Conservation (phyloP, 2,113 vertebrate species). For the Oncorhynchus mykiss region DNA sequence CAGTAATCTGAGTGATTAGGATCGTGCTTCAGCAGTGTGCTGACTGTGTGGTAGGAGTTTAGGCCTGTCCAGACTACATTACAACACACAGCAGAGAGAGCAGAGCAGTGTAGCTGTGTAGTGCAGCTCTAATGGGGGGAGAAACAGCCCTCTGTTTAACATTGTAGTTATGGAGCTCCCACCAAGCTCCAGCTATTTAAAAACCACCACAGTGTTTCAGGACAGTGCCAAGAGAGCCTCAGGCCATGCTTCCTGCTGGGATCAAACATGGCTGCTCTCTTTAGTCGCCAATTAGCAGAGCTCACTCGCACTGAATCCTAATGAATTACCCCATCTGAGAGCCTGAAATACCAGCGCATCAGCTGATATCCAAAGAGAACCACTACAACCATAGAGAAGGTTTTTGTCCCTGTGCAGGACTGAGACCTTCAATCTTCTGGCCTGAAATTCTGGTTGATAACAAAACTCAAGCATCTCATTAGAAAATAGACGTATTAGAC, state of each 20-base stretch:
- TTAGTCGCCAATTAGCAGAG: conserved; percentile 8
- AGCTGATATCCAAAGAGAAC: background rate
- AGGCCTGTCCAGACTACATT: background rate
- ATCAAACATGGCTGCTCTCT: conserved; percentile 34
- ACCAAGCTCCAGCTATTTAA: conserved; percentile 43
- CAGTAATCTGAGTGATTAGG: conserved; percentile 19
- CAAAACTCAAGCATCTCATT: background rate
- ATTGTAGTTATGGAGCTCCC: conserved; percentile 34
- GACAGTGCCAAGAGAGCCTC: conserved; percentile 34
- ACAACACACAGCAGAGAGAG: too few species aligned
- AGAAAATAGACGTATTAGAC: background rate
- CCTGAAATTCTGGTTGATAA: background rate
- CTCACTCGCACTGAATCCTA: background rate
- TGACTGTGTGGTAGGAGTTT: background rate
- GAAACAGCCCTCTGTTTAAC: conserved; percentile 36
- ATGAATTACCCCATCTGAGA: background rate
- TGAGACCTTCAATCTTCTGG: too few species aligned
- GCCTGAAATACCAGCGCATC: background rate
- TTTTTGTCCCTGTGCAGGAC: too few species aligned
- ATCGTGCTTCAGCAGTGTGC: conserved; percentile 14
- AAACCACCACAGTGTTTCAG: conserved; percentile 34
- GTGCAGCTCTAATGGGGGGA: conserved; percentile 38
- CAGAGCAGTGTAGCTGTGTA: conserved; percentile 12
- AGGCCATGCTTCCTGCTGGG: conserved; percentile 20
- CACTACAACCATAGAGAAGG: background rate